A percentile compares a stretch with the other conserved stretches of the same genome.
Evolutionary conservation across 2,113 vertebrate species (phyloP).

Genomic region (Stictonetta naevosa): DNA sequence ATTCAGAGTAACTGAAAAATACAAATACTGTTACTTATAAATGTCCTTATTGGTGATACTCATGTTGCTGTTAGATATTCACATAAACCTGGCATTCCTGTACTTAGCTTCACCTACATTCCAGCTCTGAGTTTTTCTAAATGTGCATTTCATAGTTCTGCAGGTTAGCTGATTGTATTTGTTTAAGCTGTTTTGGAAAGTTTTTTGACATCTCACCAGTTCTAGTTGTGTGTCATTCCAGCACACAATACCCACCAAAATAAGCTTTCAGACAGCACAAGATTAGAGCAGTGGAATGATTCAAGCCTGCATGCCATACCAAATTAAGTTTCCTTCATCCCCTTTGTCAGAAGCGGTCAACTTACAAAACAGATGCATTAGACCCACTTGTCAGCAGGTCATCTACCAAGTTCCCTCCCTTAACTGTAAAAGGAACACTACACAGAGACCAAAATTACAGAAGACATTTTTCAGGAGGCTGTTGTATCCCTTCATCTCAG

Average conservation of each 20-base stretch:
- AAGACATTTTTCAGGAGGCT: not conserved
- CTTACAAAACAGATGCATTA: not conserved
- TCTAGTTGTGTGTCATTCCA: not conserved
- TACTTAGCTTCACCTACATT: not conserved
- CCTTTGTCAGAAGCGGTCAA: not conserved
- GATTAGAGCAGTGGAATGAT: not conserved
- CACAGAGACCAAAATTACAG: not conserved
- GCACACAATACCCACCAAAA: not conserved
- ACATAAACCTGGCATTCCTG: not conserved
- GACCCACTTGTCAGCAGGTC: not conserved
- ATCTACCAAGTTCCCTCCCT: not conserved
- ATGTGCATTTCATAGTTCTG: not conserved
- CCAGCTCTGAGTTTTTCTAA: slow-evolving; percentile 18
- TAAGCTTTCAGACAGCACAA: not conserved
- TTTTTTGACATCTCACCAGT: not conserved
- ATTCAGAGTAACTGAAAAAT: not conserved
- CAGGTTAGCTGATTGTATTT: not conserved
- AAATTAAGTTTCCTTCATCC: not conserved
- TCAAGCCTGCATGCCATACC: not conserved
- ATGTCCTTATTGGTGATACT: not conserved
- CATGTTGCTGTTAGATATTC: not conserved
- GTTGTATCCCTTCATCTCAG: not conserved
- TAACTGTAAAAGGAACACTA: not conserved
- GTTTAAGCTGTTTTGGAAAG: not conserved
- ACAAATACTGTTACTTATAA: not conserved